Conservation (phyloP, 2,797 vertebrate species). For the Falco peregrinus region DNA sequence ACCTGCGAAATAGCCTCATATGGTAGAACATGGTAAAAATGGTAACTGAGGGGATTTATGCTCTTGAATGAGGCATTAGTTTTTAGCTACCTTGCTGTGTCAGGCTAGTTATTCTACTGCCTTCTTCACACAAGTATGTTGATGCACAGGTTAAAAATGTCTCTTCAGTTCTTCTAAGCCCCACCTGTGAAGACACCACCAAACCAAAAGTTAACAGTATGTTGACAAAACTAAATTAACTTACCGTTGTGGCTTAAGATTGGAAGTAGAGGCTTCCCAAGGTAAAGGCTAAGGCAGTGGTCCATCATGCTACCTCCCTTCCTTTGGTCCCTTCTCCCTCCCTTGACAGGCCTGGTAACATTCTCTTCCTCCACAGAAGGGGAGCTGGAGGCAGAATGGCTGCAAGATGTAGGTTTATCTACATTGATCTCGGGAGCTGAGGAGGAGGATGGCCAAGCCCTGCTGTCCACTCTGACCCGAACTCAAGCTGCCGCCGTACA, state of each 20-base stretch:
- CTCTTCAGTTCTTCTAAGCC: background rate
- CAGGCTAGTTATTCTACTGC: background rate
- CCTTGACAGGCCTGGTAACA: background rate
- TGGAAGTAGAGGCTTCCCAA: background rate
- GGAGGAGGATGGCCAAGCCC: constrained; percentile 84
- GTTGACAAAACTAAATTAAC: background rate
- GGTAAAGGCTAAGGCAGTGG: background rate
- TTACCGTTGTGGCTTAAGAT: background rate
- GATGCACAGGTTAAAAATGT: background rate
- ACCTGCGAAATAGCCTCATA: background rate
- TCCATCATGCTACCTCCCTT: background rate
- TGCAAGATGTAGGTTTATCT: constrained; percentile 90
- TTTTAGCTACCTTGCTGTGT: background rate
- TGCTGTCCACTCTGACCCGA: constrained; percentile 90
- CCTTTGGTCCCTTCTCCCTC: background rate
- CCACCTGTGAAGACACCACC: background rate
- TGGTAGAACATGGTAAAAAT: fast-evolving
- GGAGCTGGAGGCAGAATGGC: constrained; percentile 93
- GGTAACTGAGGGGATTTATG: background rate
- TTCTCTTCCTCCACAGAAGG: constrained; percentile 80
- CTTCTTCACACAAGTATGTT: background rate
- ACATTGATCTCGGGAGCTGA: constrained; percentile 83
- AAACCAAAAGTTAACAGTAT: background rate
- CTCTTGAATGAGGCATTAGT: background rate
- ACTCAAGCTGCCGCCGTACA: constrained; percentile 90